Base-by-base conservation (phyloP, 2,113 vertebrate genomes). In the Pseudonaja textilis region DNA sequence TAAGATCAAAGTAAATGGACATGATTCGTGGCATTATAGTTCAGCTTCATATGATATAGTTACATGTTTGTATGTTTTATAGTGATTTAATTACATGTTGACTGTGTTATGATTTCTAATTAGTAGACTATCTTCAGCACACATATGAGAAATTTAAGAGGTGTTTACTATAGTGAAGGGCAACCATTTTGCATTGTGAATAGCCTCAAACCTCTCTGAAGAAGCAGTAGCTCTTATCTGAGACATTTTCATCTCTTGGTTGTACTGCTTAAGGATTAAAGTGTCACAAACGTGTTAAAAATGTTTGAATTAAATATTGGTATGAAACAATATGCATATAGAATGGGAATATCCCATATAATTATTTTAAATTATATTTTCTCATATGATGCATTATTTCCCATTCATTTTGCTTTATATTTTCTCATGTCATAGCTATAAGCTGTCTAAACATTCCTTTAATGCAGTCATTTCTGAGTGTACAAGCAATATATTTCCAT, bases 401-500 rank as follows among this genome's bases (percentile, higher is more conserved):
- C 47, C 93, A 16, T 22, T 14, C 42, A 1, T 1, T 34, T 42
- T n/a, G 95, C 95, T 92, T 90, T 91, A 93, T 59, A 22, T 69
- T 86, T 95, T 90, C 29, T 96, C 93, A 95, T 95, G 92, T 96
- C 10, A 1, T 87, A 89, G 91, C 56, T 12, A 91, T 34, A 52
- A 23, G 93, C 90, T 90, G 96, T 59, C 55, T 90, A 95, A 93
- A 92, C 59, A 11, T 0, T 94, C 89, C 95, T 94, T 39, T 39
- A 55, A 87, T 52, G 95, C 89, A 97, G 95, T 97, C 96, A 96
- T 47, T 94, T 91, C 88, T 93, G 91, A 96, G 94, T 94, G 97
- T 88, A 95, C 94, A 96, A 95, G 95, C 91, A 96, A 97, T 96
- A 96, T 56, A 95, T 96, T 93, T 95, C 93, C 96, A 94, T 94